phyloP scores from a whole-genome alignment of 2,113 vertebrate species.

The Thunnus thynnus region DNA sequence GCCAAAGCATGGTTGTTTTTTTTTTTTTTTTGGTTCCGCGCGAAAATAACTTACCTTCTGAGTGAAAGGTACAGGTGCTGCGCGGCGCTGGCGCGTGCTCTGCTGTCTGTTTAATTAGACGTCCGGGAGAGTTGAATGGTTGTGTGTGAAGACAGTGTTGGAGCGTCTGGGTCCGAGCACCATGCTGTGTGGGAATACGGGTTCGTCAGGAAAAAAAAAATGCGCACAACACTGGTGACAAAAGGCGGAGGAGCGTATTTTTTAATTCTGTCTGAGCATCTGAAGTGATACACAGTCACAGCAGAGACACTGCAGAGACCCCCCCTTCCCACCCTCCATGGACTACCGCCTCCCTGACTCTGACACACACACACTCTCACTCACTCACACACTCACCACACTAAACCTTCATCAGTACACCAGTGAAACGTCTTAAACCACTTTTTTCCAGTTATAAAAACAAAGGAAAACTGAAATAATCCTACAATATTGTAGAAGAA shows the following conservation, averaged over 20 bases:
- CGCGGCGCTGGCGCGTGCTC: slow-evolving; percentile 5
- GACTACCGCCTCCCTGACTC: slow-evolving; percentile 43
- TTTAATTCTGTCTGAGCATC: slow-evolving; percentile 74
- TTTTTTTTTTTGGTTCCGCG: too few species aligned
- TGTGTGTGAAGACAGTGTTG: slow-evolving; percentile 18
- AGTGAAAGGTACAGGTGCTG: slow-evolving; percentile 68
- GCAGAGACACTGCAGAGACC: slow-evolving; percentile 35
- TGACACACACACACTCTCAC: slow-evolving; percentile 50
- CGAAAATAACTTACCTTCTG: slow-evolving; percentile 67
- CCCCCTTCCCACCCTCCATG: slow-evolving; percentile 2
- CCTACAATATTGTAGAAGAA: neutral
- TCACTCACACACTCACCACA: slow-evolving; percentile 5
- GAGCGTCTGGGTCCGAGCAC: slow-evolving; percentile 58
- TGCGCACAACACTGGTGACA: slow-evolving; percentile 70
- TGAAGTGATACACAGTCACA: slow-evolving; percentile 74
- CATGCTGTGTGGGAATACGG: slow-evolving; percentile 64
- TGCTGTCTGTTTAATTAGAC: slow-evolving; percentile 44
- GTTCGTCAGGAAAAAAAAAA: slow-evolving; percentile 46
- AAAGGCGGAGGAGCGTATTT: slow-evolving; percentile 74
- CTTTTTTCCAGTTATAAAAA: neutral
- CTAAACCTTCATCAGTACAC: slow-evolving; percentile 20
- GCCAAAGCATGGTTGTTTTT: neutral
- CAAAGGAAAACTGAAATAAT: too few species aligned
- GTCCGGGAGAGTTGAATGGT: slow-evolving; percentile 51
- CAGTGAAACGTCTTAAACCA: neutral